Evolutionary conservation across 2,797 vertebrate genomes (phyloP), one percentile per base, ranked within the genome.

Genomic region (Pitangus sulphuratus): DNA sequence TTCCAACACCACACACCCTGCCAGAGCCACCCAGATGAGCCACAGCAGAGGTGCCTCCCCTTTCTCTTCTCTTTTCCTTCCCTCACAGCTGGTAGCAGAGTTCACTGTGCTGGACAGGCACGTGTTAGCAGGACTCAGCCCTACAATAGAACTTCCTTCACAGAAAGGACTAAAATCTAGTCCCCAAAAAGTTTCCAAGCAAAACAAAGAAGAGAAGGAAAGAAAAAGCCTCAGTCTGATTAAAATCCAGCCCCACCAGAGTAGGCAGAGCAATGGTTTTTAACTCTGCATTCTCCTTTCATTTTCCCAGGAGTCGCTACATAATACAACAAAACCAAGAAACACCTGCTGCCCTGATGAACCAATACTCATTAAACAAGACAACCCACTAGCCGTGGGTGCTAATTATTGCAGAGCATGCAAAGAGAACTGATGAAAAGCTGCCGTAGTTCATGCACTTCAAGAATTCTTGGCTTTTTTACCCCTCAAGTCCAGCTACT

Each of bases 281-380:
- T 37, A 88, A 68, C 77, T 69, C 35, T 11, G 7, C 39, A 16
- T 74, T 56, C 51, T 47, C 56, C 60, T 47, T 47, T 31, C 31
- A 19, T 80, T 82, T 54, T 26, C 65, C 76, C 65, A 70, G 47
- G 64, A 96, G 60, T 2, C 87, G 13, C 75, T 31, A 19, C 1
- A 51, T 22, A 83, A 28, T 2, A 44, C 45, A 78, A 54, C 9
- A 24, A 2, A 44, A 14, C 15, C 84, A 48, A 92, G 31, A 56
- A 93, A 66, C 93, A 93, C 94, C 86, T 87, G 74, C 80, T 87
- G 77, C 33, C 88, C 66, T 88, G 42, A 83, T 25, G 54, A 92
- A 74, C 74, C 62, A 31, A 13, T n/a, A n/a, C 57, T 86, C 85
- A 45, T 60, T 40, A 71, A 78, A 65, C 18, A 6, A 86, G 45